phyloP scores from a whole-genome alignment of 2,113 vertebrate genomes.

The Diglossa brunneiventris region DNA sequence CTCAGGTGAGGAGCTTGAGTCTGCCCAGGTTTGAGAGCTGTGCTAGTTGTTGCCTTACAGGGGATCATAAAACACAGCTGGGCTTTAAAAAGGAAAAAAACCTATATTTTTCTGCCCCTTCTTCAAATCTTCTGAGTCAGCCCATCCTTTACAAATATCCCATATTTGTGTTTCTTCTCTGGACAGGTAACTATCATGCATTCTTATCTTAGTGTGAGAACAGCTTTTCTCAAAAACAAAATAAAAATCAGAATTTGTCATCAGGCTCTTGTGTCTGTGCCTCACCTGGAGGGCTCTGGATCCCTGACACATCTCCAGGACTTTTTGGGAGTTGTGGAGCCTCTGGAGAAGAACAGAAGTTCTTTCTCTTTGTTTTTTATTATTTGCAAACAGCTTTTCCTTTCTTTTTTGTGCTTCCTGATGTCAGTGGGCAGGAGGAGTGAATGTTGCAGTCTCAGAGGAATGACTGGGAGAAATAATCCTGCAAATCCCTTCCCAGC shows the following conservation, averaged over 20 bases:
- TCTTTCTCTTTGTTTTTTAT: neutral
- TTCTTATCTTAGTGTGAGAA: neutral
- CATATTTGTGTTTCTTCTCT: neutral
- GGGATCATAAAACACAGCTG: neutral
- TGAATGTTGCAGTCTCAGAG: fast-evolving
- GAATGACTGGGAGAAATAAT: neutral
- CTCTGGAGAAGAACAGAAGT: neutral
- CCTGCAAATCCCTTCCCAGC: neutral
- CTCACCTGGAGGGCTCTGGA: neutral
- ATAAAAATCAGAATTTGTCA: neutral
- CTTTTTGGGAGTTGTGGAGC: neutral
- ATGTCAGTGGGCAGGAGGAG: neutral
- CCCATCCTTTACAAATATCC: neutral
- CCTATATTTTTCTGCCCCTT: neutral
- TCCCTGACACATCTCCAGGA: neutral
- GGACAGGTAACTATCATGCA: neutral
- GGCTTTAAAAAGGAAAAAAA: neutral
- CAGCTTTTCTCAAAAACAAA: neutral
- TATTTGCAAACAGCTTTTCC: neutral
- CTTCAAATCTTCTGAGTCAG: neutral
- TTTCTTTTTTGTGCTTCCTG: neutral
- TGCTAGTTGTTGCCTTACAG: neutral
- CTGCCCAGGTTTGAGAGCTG: neutral
- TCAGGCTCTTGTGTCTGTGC: fast-evolving
- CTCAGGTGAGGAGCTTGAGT: neutral